A percentile compares a stretch with the other conserved stretches of the same genome.
Evolutionary conservation across 1,140 invertebrate species (phyloP).

Genomic region (Drosophila biarmipes): DNA sequence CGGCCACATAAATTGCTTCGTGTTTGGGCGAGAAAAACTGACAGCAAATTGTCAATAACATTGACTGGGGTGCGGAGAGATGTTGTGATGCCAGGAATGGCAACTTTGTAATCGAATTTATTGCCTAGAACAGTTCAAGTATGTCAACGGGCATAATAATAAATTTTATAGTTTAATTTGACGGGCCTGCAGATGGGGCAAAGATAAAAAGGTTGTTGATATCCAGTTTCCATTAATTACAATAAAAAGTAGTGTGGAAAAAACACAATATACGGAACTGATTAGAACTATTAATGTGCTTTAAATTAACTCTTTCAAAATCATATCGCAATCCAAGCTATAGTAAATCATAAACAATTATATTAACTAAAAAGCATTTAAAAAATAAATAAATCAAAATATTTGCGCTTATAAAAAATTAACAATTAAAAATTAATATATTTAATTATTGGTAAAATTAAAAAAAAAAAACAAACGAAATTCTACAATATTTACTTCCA

Average conservation of each 20-base stretch:
- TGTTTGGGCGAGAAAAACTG: slow-evolving; percentile 59
- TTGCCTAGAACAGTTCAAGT: slow-evolving; percentile 75
- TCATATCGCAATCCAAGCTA: no score
- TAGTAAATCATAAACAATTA: no score
- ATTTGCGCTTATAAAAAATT: no score
- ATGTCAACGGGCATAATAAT: slow-evolving; percentile 75
- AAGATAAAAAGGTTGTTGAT: slow-evolving; percentile 6
- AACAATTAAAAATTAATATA: no score
- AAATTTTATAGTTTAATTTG: slow-evolving; percentile 78
- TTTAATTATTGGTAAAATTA: no score
- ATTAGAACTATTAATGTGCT: not conserved
- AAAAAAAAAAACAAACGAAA: no score
- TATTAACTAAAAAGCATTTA: no score
- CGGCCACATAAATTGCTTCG: slow-evolving; percentile 49
- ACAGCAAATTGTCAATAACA: slow-evolving; percentile 81
- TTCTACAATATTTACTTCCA: no score
- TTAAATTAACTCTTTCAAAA: not conserved
- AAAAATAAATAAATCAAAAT: no score
- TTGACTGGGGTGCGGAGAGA: slow-evolving; percentile 39
- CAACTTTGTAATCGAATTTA: slow-evolving; percentile 61
- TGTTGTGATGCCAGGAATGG: slow-evolving; percentile 49
- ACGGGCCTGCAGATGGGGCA: slow-evolving; percentile 6
- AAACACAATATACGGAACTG: not conserved
- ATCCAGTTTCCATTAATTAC: slow-evolving; percentile 32
- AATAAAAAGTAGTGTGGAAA: not conserved